phyloP scores from a whole-genome alignment of 2,888 invertebrate species.

The Linyphia triangularis region DNA sequence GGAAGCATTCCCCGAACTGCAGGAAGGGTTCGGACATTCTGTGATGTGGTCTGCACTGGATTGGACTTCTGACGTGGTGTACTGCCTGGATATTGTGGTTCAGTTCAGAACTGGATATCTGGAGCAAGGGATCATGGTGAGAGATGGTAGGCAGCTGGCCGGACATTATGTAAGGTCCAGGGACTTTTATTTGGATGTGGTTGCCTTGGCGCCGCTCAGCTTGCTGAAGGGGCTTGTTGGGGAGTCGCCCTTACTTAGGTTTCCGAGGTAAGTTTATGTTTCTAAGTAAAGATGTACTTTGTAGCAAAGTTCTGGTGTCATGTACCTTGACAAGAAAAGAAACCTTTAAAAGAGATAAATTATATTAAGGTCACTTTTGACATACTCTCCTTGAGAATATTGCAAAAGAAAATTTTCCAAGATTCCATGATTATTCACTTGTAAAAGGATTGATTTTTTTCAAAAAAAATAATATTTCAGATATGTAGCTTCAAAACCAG shows the following conservation, averaged over 20 bases:
- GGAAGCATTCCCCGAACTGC: constrained; percentile 94
- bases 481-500: too few relatives aligned
- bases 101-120: constrained; percentile 96
- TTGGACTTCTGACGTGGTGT: constrained; percentile 91
- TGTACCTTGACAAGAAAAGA: too few relatives aligned
- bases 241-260: constrained; percentile 90
- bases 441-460: too few relatives aligned
- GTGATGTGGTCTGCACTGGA: constrained; percentile 92
- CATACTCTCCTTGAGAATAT: too few relatives aligned
- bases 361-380: too few relatives aligned
- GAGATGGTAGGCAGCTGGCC: constrained; percentile 93
- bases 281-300: too few relatives aligned
- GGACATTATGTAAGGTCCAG: constrained; percentile 92
- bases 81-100: constrained; percentile 91
- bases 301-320: too few relatives aligned
- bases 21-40: constrained; percentile 83
- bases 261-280: constrained; percentile 77
- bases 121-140: constrained; percentile 96
- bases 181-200: constrained; percentile 90
- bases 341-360: too few relatives aligned
- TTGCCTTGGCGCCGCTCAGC: constrained; percentile 91
- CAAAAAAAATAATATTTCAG: too few relatives aligned
- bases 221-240: constrained; percentile 91
- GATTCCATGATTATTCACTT: too few relatives aligned
- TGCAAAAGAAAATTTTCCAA: too few relatives aligned